A percentile compares a stretch with the other conserved stretches of the same genome.
phyloP scores from a whole-genome alignment of 2,113 vertebrate genomes.

The Erpornis zantholeuca region DNA sequence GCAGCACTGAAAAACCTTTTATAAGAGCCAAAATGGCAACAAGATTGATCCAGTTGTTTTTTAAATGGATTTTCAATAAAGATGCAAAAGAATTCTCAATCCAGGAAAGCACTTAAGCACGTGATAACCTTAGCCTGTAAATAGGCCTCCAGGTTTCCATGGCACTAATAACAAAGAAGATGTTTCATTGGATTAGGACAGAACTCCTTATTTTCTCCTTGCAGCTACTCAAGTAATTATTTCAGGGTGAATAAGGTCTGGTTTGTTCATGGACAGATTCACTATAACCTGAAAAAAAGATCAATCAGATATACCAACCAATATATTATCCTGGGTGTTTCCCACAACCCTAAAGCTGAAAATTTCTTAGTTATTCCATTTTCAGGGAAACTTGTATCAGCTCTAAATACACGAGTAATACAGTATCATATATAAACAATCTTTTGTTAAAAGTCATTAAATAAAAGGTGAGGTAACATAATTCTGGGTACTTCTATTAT shows the following conservation, averaged over 20 bases:
- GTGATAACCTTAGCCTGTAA: neutral
- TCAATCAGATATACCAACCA: neutral
- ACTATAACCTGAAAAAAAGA: neutral
- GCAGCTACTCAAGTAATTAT: neutral
- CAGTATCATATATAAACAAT: neutral
- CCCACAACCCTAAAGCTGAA: neutral
- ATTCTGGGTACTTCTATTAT: neutral
- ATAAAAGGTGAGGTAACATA: neutral
- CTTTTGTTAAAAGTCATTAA: neutral
- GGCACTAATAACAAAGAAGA: neutral
- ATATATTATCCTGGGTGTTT: neutral
- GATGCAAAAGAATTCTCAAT: neutral
- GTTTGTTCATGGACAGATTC: neutral
- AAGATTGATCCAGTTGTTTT: neutral
- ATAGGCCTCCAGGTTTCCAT: neutral
- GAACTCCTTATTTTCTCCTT: neutral
- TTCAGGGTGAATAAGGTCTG: neutral
- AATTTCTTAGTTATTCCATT: neutral
- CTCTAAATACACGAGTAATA: neutral
- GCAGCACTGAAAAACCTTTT: neutral
- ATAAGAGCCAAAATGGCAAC: neutral
- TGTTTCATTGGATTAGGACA: neutral
- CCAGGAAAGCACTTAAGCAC: neutral
- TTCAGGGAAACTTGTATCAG: neutral
- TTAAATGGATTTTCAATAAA: constrained; percentile 2